Conservation (phyloP, 2,888 invertebrate species). For the Xestia c-nigrum region DNA sequence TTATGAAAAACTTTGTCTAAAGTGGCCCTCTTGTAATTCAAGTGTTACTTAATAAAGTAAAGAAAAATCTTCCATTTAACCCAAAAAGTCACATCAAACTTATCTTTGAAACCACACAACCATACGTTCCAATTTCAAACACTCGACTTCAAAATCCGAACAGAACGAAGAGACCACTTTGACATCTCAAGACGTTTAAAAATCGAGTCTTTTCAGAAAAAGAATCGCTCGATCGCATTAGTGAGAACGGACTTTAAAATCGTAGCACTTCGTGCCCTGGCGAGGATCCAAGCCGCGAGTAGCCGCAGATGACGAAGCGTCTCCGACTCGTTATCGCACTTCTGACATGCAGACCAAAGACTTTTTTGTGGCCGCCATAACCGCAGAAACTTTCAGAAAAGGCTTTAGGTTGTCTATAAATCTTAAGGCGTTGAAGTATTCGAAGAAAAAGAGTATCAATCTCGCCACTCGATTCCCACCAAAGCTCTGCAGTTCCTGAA, state of each 20-base stretch:
- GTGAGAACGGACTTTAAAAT: conserved; percentile 63
- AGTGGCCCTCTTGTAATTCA: neutral
- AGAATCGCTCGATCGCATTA: conserved; percentile 50
- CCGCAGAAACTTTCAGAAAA: neutral
- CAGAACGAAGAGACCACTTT: neutral
- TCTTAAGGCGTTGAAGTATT: neutral
- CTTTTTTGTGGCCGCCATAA: conserved; percentile 52
- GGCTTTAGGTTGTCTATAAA: neutral
- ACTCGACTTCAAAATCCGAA: conserved; percentile 6
- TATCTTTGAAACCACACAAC: neutral
- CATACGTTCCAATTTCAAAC: neutral
- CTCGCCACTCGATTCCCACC: accelerated
- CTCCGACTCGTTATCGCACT: conserved; percentile 80
- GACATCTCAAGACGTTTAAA: conserved; percentile 23
- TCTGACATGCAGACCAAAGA: conserved; percentile 63
- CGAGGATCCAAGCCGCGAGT: conserved; percentile 84
- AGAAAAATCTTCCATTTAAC: conserved; percentile 1
- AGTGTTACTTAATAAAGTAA: conserved; percentile 17
- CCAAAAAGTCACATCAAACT: neutral
- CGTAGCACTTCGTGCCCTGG: conserved; percentile 80
- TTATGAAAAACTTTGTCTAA: neutral
- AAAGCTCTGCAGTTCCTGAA: neutral
- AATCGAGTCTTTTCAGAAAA: conserved; percentile 25
- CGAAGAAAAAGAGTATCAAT: neutral
- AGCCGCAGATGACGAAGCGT: conserved; percentile 84